Conservation (phyloP, 2,797 vertebrate species). For the Oryzias sinensis region DNA sequence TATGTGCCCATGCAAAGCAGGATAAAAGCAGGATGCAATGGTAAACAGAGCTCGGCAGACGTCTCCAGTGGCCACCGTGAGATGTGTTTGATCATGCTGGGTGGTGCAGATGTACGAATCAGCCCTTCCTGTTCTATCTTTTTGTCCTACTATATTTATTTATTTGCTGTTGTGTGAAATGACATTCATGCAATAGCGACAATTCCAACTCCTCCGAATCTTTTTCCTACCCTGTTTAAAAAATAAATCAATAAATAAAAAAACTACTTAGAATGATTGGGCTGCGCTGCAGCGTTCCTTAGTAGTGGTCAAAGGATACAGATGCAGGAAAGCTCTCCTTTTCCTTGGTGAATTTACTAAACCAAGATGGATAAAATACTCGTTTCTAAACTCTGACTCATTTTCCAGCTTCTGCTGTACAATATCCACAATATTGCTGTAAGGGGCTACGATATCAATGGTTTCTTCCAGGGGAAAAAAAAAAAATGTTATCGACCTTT, state of each 20-base stretch:
- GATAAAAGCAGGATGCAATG: conserved; percentile 34
- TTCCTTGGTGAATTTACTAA: conserved; percentile 74
- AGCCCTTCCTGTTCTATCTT: conserved; percentile 18
- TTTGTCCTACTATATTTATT: conserved; percentile 24
- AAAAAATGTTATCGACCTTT: conserved; percentile 40
- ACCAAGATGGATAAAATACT: conserved; percentile 75
- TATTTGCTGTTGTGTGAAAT: conserved; percentile 31
- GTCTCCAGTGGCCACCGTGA: conserved; percentile 48
- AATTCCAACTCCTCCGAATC: conserved; percentile 1
- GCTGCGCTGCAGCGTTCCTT: conserved; percentile 42
- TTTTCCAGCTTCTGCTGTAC: conserved; percentile 64
- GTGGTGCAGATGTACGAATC: conserved; percentile 52
- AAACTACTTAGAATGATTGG: conserved; percentile 15
- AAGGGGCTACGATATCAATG: conserved; percentile 60
- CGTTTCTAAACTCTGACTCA: conserved; percentile 71
- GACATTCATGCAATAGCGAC: conserved; percentile 24
- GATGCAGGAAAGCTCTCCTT: conserved; percentile 48
- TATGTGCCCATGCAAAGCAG: conserved; percentile 44
- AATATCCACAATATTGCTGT: conserved; percentile 63
- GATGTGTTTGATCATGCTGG: conserved; percentile 57
- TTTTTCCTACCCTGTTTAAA: too few relatives aligned
- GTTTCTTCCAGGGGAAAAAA: conserved; percentile 45
- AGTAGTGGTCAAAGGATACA: conserved; percentile 44
- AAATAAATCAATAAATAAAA: too few relatives aligned
- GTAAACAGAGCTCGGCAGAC: conserved; percentile 54